Evolutionary conservation across 2,888 invertebrate species (phyloP), one percentile per base, ranked within the genome.

Genomic region (Drosophila stalkeri): DNA sequence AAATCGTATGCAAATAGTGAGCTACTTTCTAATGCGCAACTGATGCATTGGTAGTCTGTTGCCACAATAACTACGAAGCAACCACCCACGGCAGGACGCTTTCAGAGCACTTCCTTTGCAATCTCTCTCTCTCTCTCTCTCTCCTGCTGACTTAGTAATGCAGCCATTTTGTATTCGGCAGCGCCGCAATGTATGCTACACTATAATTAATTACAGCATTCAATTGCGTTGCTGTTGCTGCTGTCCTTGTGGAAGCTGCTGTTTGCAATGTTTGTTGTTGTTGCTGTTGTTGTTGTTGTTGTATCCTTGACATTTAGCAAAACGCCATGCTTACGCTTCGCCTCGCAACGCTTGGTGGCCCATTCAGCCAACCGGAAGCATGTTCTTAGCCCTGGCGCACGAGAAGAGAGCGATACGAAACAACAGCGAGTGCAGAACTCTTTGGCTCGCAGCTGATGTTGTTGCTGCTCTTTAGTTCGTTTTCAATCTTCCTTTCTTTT

Each of bases 301-400:
- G 86, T 83, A 83, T 83, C 84, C 85, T 85, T 85, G 84, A 86
- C 84, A 86, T 85, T 85, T 85, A 69, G 75, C 69, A 80, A 80
- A 71, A 65, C 67, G 57, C 63, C 59, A 35, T 43, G 64, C 62
- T 46, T 27, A 46, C 71, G 63, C 65, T 59, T 31, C 41, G 55
- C 31, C 39, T 33, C 56, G 64, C 64, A 37, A 46, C 64, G 75
- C 79, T 68, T 47, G 60, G 66, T 35, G 51, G 37, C 54, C 49
- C 71, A 59, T 44, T 51, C 62, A 64, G 27, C 64, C 64, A 66
- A 75, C 68, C 72, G 72, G 66, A 78, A 72, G 62, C 70, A 67
- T 61, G 65, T 75, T 72, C 61, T 60, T 64, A 35, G 66, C 51
- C 60, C 61, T 43, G 64, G 12, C 62, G 1, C 20, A 35, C 14